Percentiles rank a stretch among this genome's conserved stretches.
Evolutionary conservation across 2,113 vertebrate species (phyloP).

Genomic region (Myrmecophaga tridactyla): DNA sequence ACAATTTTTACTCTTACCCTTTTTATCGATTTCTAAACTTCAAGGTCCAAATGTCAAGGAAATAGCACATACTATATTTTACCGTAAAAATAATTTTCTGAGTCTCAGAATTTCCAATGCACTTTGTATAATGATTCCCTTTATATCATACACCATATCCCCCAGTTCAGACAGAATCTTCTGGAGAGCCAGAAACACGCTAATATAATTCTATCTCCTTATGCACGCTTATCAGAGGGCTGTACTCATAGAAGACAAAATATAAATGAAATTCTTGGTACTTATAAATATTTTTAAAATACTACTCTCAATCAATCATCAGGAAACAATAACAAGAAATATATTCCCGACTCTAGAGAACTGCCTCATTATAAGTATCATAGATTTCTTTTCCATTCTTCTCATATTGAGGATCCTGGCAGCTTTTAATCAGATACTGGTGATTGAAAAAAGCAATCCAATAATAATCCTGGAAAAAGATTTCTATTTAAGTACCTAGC

Average conservation of each 20-base stretch:
- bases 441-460: neutral
- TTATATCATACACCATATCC: neutral
- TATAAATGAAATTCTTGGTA: neutral
- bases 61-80: neutral
- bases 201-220: neutral
- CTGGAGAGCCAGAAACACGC: neutral
- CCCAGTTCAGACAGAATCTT: neutral
- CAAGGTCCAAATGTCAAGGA: neutral
- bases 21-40: neutral
- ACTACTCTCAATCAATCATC: neutral
- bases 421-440: neutral
- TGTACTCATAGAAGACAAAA: slow-evolving; percentile 21
- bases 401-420: neutral
- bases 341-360: neutral
- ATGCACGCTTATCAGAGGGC: neutral
- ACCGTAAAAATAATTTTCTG: neutral
- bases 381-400: neutral
- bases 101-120: neutral
- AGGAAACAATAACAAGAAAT: slow-evolving; percentile 3
- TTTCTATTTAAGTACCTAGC: neutral
- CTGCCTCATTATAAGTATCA: neutral
- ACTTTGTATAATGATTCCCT: neutral
- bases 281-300: slow-evolving; percentile 21
- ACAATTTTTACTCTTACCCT: neutral
- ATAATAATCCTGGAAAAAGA: neutral